These are phyloP conservation scores for Emydoidea blandingii DNA, from an alignment of 2,797 vertebrate species.

Conservation along the genomic window DNA sequence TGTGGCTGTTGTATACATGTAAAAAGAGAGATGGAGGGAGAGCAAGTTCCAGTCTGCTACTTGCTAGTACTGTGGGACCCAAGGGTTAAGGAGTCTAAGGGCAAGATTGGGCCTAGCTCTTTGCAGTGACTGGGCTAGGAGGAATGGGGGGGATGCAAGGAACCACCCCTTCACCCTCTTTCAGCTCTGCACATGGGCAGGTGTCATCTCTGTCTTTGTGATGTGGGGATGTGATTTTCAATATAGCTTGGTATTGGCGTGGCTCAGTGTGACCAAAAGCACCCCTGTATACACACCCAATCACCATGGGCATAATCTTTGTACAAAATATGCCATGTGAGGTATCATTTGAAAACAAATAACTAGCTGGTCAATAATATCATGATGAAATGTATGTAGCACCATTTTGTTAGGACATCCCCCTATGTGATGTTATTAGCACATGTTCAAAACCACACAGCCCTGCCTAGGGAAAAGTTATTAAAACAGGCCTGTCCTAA, in stretches of 20 bases:
- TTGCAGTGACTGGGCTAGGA: not conserved
- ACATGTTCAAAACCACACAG: not conserved
- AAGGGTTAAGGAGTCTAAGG: fast-evolving
- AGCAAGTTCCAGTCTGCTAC: not conserved
- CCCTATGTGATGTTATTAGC: not conserved
- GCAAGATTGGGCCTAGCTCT: not conserved
- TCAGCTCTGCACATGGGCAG: not conserved
- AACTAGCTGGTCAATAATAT: not conserved
- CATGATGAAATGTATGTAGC: not conserved
- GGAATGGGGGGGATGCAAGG: not conserved
- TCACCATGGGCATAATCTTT: not conserved
- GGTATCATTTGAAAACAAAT: not conserved
- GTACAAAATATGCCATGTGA: not conserved
- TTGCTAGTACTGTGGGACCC: not conserved
- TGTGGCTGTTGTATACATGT: not conserved
- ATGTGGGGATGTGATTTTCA: not conserved
- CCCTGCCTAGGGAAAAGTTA: not conserved
- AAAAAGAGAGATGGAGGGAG: fast-evolving
- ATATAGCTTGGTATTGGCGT: not conserved
- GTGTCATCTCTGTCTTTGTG: not conserved
- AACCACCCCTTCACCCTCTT: not conserved
- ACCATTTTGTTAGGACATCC: not conserved
- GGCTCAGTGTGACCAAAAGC: not conserved
- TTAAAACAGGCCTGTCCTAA: not conserved
- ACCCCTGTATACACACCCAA: not conserved